These are phyloP conservation scores for Tipula lateralis DNA, from an alignment of 2,888 invertebrate genomes.

Conservation along the genomic window DNA sequence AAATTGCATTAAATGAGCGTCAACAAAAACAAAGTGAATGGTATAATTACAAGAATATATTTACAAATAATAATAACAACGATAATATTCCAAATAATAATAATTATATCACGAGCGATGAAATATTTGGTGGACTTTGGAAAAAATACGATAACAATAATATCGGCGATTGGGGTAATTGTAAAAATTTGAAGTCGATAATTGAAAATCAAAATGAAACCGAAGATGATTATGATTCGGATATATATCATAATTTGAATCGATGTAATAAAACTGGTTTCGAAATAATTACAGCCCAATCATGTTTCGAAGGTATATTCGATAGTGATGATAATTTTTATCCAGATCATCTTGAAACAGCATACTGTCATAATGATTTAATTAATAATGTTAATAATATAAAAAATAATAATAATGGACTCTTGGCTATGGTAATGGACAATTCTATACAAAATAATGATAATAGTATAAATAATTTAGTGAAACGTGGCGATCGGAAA, in stretches of 20 bases:
- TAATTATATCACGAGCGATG: constrained; percentile 26
- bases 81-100: background rate
- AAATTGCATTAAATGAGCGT: constrained; percentile 7
- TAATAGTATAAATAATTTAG: background rate
- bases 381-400: background rate
- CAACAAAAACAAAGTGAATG: constrained; percentile 20
- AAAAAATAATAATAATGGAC: background rate
- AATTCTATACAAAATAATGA: background rate
- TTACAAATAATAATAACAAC: background rate
- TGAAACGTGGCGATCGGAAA: constrained; percentile 53
- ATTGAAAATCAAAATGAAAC: constrained; percentile 20
- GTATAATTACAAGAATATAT: constrained; percentile 28
- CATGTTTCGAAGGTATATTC: background rate
- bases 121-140: constrained; percentile 19
- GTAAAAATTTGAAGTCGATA: constrained; percentile 2
- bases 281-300: background rate
- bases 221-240: constrained; percentile 20
- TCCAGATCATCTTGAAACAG: background rate
- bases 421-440: constrained; percentile 12
- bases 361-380: background rate
- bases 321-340: constrained; percentile 14
- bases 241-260: background rate
- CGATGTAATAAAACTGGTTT: background rate
- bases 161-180: constrained; percentile 26
- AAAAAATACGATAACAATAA: constrained; percentile 7